Conservation (phyloP, 2,797 vertebrate species). For the Taeniopygia guttata region DNA sequence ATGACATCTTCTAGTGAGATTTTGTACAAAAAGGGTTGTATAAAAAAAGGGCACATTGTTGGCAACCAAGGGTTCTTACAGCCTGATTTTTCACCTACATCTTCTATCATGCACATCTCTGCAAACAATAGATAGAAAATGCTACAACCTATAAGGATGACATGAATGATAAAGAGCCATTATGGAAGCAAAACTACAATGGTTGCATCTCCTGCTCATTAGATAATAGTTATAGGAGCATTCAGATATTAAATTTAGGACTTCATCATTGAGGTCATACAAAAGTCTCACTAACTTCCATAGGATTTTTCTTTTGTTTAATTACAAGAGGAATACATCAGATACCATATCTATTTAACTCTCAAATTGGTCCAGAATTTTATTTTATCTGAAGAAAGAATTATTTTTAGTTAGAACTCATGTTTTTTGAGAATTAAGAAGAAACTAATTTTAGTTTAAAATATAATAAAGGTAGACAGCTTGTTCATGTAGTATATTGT, state of each 20-base stretch:
- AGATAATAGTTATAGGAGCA: background rate
- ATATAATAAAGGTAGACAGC: background rate
- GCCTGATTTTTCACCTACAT: background rate
- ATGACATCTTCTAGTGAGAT: background rate
- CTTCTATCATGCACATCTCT: background rate
- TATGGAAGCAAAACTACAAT: background rate
- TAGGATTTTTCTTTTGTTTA: background rate
- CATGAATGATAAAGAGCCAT: background rate
- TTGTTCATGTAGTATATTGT: background rate
- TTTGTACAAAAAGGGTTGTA: background rate
- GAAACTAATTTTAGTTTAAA: background rate
- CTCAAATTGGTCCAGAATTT: background rate
- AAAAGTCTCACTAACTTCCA: background rate
- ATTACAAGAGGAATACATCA: background rate
- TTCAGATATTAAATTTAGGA: background rate
- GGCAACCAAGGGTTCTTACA: background rate
- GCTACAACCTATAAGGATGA: background rate
- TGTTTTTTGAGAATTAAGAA: background rate
- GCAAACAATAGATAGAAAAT: background rate
- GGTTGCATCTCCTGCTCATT: background rate
- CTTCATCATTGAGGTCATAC: background rate
- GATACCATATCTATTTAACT: background rate
- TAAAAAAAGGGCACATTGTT: background rate
- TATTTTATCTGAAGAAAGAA: background rate
- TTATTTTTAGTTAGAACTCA: background rate